Evolutionary conservation across 2,113 vertebrate species (phyloP).

Genomic region (Coturnix japonica): DNA sequence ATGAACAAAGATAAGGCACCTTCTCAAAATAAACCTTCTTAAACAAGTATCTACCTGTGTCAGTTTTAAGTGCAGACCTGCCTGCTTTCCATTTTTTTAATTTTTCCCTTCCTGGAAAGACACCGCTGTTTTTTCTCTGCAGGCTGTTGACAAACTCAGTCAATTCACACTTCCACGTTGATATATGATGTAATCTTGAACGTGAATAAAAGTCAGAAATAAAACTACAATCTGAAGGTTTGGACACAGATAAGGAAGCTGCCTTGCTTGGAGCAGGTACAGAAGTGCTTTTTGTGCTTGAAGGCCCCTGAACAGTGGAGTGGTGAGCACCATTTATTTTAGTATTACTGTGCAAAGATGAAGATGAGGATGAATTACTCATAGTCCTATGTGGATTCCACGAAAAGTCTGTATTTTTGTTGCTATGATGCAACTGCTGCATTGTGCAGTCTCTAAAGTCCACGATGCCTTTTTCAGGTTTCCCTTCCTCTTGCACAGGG

Average conservation of each 20-base stretch:
- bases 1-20: neutral
- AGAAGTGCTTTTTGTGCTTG: constrained; percentile 85
- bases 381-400: constrained; percentile 78
- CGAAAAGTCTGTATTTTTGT: constrained; percentile 61
- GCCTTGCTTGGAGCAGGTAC: constrained; percentile 67
- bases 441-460: constrained; percentile 75
- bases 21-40: constrained; percentile 63
- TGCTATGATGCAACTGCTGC: constrained; percentile 74
- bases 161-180: constrained; percentile 92
- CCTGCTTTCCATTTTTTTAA: constrained; percentile 87
- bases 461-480: constrained; percentile 62
- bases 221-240: constrained; percentile 83
- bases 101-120: constrained; percentile 91
- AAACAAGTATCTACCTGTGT: constrained; percentile 82
- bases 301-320: constrained; percentile 80
- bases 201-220: constrained; percentile 95
- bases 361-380: constrained; percentile 67
- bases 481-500: constrained; percentile 67
- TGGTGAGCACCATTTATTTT: constrained; percentile 92
- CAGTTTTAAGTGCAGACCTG: constrained; percentile 82
- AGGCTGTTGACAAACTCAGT: constrained; percentile 93
- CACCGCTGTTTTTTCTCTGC: constrained; percentile 83
- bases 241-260: constrained; percentile 72
- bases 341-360: constrained; percentile 79
- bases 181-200: constrained; percentile 96